Evolutionary conservation across 2,113 vertebrate species (phyloP), one percentile per base, ranked within the genome.

Genomic region (Sylvia atricapilla): DNA sequence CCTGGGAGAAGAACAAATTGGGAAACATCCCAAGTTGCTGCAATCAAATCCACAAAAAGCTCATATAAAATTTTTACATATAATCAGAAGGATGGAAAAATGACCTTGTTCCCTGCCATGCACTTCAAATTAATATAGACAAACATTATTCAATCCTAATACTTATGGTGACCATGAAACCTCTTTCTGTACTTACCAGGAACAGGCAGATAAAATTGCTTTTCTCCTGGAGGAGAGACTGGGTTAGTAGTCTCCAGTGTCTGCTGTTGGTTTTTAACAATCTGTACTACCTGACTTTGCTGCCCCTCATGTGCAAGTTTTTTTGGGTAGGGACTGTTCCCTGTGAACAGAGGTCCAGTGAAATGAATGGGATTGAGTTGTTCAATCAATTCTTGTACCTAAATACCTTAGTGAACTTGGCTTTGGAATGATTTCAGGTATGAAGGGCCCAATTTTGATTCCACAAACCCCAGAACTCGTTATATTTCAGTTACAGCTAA

Each of bases 81-180:
- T 87, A 92, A 92, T 95, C 82, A 95, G 72, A 85, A 93, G 53
- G 79, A 95, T 74, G 60, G 58, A 64, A 93, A 96, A 96, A 95
- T 83, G 90, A 84, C 66, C 82, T 86, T 94, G 95, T 95, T 97
- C 83, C 87, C 91, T 69, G 86, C 91, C 41, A 53, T 94, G 82
- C 77, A 77, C 87, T 96, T 95, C 58, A 82, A 35, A 93, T 95
- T 91, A 94, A 82, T 95, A 79, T 11, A 92, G 94, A 74, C 89
- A 96, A 96, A 91, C 37, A 82, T 96, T 95, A 89, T 95, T 95
- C 83, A 92, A 13, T 82, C 60, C 49, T 94, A 90, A 89, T 93
- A 78, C 50, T 85, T 95, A 80, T 0, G 4, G 78, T 86, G 74
- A 95, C 77, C 93, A 89, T 83, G 80, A 87, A 94, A 72, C 70